These are phyloP conservation scores for Cyanoramphus novaezelandiae DNA, from an alignment of 2,113 vertebrate species.

Conservation along the genomic window DNA sequence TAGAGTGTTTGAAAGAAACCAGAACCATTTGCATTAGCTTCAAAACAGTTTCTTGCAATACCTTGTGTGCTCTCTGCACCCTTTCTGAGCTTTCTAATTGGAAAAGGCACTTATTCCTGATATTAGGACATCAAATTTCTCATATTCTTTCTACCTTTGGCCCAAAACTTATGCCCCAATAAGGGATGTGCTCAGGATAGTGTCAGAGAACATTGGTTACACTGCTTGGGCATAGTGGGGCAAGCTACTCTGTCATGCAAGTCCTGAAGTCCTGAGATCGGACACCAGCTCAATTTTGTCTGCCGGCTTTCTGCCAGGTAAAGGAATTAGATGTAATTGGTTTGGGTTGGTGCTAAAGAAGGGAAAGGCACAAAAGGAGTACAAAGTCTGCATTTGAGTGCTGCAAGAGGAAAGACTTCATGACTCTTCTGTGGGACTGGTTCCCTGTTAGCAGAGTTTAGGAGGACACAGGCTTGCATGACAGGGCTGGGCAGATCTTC, in stretches of 20 bases:
- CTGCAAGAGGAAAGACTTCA: fast-evolving
- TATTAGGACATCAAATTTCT: background rate
- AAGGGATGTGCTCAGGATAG: background rate
- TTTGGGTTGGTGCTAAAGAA: background rate
- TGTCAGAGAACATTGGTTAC: background rate
- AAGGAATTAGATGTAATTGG: background rate
- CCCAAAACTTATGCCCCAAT: background rate
- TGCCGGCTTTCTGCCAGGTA: background rate
- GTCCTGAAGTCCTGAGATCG: background rate
- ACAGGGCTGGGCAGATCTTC: background rate
- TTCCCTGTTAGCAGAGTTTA: background rate
- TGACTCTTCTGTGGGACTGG: background rate
- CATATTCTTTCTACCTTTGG: background rate
- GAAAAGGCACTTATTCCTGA: background rate
- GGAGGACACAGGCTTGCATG: background rate
- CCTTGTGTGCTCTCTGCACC: background rate
- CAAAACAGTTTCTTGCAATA: background rate
- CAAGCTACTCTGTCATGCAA: background rate
- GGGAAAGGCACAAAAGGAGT: background rate
- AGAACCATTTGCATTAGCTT: background rate
- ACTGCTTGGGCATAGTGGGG: background rate
- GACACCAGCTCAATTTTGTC: background rate
- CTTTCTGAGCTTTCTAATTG: background rate
- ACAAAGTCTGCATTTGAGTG: background rate
- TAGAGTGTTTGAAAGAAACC: background rate